Conservation (phyloP, 2,888 invertebrate species). For the Acleris sparsana region DNA sequence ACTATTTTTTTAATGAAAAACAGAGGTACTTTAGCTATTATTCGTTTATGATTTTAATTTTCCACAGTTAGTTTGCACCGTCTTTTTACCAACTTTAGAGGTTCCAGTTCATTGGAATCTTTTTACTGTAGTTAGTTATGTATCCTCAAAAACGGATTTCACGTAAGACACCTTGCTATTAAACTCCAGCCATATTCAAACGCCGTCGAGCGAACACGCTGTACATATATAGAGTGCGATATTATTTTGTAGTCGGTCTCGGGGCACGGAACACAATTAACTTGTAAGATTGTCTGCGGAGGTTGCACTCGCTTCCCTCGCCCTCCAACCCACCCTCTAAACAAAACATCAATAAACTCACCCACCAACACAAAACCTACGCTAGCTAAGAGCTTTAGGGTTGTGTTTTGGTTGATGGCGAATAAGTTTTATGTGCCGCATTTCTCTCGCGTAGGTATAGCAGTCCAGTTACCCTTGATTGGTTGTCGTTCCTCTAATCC, state of each 20-base stretch:
- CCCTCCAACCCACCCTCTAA: slow-evolving; percentile 79
- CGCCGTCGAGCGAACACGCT: slow-evolving; percentile 37
- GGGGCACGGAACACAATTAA: slow-evolving; percentile 83
- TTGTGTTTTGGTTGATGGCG: slow-evolving; percentile 44
- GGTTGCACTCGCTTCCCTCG: slow-evolving; percentile 77
- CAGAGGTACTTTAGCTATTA: too few species aligned
- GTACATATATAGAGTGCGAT: slow-evolving; percentile 60
- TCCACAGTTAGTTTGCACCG: too few species aligned
- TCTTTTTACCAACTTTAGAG: too few species aligned
- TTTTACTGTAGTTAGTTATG: too few species aligned
- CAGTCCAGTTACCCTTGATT: slow-evolving; percentile 87
- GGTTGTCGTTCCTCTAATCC: slow-evolving; percentile 88
- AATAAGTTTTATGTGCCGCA: slow-evolving; percentile 81
- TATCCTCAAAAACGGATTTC: too few species aligned
- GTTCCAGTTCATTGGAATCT: too few species aligned
- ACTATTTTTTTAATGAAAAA: too few species aligned
- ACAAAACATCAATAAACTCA: slow-evolving; percentile 83
- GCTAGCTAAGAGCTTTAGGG: slow-evolving; percentile 48
- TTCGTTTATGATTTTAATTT: too few species aligned
- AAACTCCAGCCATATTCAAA: slow-evolving; percentile 14
- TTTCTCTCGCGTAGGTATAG: slow-evolving; percentile 83
- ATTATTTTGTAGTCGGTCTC: slow-evolving; percentile 80
- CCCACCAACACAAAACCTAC: slow-evolving; percentile 49
- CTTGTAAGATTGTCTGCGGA: slow-evolving; percentile 84
- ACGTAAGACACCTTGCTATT: background rate